Conservation (phyloP, 2,888 invertebrate genomes). For the Platycnemis pennipes region DNA sequence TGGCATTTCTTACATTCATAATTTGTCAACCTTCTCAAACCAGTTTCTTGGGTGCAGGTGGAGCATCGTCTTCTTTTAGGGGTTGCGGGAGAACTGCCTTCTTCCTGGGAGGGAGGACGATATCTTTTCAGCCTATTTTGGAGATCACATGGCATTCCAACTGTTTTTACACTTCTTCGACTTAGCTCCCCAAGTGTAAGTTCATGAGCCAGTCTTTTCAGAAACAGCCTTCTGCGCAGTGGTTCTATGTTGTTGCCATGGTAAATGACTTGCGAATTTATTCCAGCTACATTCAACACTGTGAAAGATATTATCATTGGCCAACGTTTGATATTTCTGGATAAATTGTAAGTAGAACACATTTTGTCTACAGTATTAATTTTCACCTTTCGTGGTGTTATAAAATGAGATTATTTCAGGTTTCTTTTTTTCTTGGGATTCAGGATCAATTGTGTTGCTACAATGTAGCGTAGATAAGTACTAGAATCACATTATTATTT, state of each 20-base stretch:
- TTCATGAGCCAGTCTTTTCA: neutral
- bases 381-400: constrained; percentile 40
- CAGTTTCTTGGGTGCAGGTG: neutral
- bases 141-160: neutral
- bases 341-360: constrained; percentile 54
- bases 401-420: neutral
- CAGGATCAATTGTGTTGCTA: no score
- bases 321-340: constrained; percentile 52
- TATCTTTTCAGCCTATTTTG: neutral
- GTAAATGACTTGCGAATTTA: constrained; percentile 48
- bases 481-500: constrained; percentile 11
- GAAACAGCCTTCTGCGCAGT: neutral
- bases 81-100: neutral
- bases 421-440: neutral
- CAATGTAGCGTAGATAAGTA: neutral
- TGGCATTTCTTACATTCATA: neutral
- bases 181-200: neutral
- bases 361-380: constrained; percentile 69
- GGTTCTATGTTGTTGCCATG: neutral
- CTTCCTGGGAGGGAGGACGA: neutral
- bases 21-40: neutral
- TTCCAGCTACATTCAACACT: constrained; percentile 35
- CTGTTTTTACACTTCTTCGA: neutral
- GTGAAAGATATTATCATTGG: constrained; percentile 52
- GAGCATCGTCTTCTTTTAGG: neutral